Percentiles rank a stretch among this genome's conserved stretches.
Evolutionary conservation across 2,113 vertebrate genomes (phyloP).

Genomic region (Drymodes brunneopygia): DNA sequence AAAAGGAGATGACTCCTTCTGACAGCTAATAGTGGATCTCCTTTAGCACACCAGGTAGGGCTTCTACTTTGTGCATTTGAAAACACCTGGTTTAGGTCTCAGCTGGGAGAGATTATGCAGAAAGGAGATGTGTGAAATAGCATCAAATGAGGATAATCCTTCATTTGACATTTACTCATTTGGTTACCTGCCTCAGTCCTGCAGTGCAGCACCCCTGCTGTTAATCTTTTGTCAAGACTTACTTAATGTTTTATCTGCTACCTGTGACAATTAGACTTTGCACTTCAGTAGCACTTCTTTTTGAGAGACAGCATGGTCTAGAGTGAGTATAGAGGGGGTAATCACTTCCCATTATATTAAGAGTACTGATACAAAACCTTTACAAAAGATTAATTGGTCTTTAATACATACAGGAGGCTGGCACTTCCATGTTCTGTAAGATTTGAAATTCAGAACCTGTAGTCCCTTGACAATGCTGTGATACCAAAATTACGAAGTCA

Average conservation of each 20-base stretch:
- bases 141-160: conserved; percentile 54
- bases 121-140: conserved; percentile 1
- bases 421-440: neutral
- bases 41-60: conserved; percentile 40
- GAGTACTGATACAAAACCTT: neutral
- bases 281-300: conserved; percentile 29
- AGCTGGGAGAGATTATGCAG: conserved; percentile 41
- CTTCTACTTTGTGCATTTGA: conserved; percentile 41
- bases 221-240: conserved; percentile 56
- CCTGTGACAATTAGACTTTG: conserved; percentile 39
- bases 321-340: neutral
- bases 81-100: conserved; percentile 54
- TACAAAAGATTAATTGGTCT: neutral
- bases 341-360: conserved; percentile 5
- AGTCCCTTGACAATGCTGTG: neutral
- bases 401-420: neutral
- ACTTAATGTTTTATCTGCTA: conserved; percentile 48
- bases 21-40: conserved; percentile 48
- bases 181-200: conserved; percentile 46
- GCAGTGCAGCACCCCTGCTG: conserved; percentile 43
- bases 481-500: neutral
- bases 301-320: conserved; percentile 8
- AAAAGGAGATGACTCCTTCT: conserved; percentile 40
- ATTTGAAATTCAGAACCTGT: neutral
- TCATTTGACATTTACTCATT: conserved; percentile 59